Conservation (phyloP, 2,797 vertebrate genomes). For the Chromis chromis region DNA sequence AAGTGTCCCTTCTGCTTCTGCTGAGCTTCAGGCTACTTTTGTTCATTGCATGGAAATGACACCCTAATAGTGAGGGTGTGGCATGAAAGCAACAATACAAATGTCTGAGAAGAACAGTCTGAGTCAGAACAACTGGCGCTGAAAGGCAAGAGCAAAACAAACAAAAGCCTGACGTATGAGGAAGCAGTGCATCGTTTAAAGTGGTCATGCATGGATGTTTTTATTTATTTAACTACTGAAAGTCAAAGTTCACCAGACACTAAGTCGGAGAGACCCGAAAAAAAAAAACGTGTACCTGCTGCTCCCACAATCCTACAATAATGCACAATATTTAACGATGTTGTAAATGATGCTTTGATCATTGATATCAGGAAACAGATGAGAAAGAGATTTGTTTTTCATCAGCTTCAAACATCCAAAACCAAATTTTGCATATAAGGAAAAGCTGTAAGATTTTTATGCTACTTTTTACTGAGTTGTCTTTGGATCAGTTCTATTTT, state of each 20-base stretch:
- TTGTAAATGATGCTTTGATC: not conserved
- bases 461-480: not conserved
- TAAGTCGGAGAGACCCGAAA: too few species aligned
- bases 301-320: too few species aligned
- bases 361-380: not conserved
- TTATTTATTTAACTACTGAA: not conserved
- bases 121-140: not conserved
- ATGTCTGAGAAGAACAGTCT: accelerated
- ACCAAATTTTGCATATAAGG: not conserved
- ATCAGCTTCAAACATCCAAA: not conserved
- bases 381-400: not conserved
- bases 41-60: constrained; percentile 13
- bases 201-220: too few species aligned
- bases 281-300: too few species aligned
- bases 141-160: not conserved
- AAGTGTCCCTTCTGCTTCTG: not conserved
- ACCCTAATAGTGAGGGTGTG: constrained; percentile 37
- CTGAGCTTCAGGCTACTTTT: constrained; percentile 7
- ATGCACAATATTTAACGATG: too few species aligned
- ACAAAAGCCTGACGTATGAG: constrained; percentile 2
- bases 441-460: not conserved
- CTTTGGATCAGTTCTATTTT: not conserved
- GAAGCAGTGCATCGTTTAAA: not conserved
- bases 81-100: constrained; percentile 5
- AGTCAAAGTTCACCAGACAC: not conserved